Percentiles rank a stretch among this genome's conserved stretches.
Evolutionary conservation across 2,797 vertebrate species (phyloP).

Genomic region (Rhinella marina): DNA sequence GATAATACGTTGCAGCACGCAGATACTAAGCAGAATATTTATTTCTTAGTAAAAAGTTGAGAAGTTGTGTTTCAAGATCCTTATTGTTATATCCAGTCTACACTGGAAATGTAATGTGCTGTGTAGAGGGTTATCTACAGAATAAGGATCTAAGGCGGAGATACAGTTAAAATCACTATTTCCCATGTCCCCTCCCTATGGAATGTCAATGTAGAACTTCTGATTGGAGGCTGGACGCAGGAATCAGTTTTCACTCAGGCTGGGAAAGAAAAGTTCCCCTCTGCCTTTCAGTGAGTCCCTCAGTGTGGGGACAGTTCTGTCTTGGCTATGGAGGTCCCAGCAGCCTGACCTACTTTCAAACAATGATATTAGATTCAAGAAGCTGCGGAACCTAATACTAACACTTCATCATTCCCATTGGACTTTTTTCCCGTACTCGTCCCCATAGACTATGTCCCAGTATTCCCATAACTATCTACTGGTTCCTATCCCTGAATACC

Average conservation of each 20-base stretch:
- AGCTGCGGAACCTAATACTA: slow-evolving; percentile 66
- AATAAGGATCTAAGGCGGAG: slow-evolving; percentile 44
- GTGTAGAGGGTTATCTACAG: slow-evolving; percentile 31
- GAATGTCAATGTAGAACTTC: slow-evolving; percentile 66
- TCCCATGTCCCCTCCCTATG: slow-evolving; percentile 64
- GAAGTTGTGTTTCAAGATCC: background rate
- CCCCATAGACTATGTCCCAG: slow-evolving; percentile 80
- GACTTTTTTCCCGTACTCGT: slow-evolving; percentile 5
- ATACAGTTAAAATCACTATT: slow-evolving; percentile 61
- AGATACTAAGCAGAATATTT: background rate
- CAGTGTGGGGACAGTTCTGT: slow-evolving; percentile 50
- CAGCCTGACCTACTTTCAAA: slow-evolving; percentile 43
- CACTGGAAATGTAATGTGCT: background rate
- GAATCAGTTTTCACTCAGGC: slow-evolving; percentile 72
- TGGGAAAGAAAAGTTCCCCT: slow-evolving; percentile 65
- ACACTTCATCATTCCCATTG: slow-evolving; percentile 30
- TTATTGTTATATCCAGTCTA: background rate
- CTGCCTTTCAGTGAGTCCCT: slow-evolving; percentile 54
- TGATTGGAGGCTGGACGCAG: slow-evolving; percentile 69
- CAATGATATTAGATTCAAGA: slow-evolving; percentile 49
- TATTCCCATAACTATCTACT: slow-evolving; percentile 87
- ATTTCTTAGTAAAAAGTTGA: background rate
- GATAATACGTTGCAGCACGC: background rate
- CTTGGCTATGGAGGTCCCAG: slow-evolving; percentile 20
- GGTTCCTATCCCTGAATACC: slow-evolving; percentile 90